Percentiles rank a stretch among this genome's conserved stretches.
Evolutionary conservation across 23 tunicate genomes (phyloP).

Genomic region (Styela clava): DNA sequence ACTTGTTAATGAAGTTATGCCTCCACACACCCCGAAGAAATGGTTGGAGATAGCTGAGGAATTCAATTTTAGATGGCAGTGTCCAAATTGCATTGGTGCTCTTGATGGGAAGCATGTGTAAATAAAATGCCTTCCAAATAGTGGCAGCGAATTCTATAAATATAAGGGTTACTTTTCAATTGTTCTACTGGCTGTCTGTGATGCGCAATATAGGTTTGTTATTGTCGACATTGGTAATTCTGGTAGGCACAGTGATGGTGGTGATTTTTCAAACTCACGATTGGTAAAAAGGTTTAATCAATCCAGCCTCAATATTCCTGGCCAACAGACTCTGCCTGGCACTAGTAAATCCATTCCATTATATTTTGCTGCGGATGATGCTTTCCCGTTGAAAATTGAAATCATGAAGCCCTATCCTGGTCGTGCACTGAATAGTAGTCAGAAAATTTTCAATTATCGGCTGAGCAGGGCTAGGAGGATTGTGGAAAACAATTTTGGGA

Average conservation of each 20-base stretch:
- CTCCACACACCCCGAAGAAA: constrained; percentile 16
- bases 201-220: constrained; percentile 18
- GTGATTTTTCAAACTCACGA: constrained; percentile 33
- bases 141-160: constrained; percentile 54
- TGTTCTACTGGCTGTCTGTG: constrained; percentile 42
- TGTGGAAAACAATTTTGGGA: constrained; percentile 60
- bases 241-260: constrained; percentile 47
- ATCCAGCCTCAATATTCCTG: constrained; percentile 22
- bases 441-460: constrained; percentile 34
- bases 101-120: constrained; percentile 33
- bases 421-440: constrained; percentile 4
- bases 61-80: constrained; percentile 32
- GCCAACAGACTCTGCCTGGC: constrained; percentile 5
- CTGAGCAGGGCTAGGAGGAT: constrained; percentile 52
- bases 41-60: constrained; percentile 36
- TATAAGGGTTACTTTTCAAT: constrained; percentile 47
- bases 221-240: constrained; percentile 36
- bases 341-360: constrained; percentile 21
- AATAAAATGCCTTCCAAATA: constrained; percentile 43
- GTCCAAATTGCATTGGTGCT: constrained; percentile 34
- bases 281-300: constrained; percentile 28
- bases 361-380: constrained; percentile 47
- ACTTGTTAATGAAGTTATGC: constrained; percentile 27
- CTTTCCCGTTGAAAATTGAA: constrained; percentile 43
- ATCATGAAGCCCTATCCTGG: constrained; percentile 51